Percentiles rank a stretch among this genome's conserved stretches.
These are phyloP conservation scores for Drosophila teissieri DNA, from an alignment of 1,140 invertebrate species.

Conservation along the genomic window DNA sequence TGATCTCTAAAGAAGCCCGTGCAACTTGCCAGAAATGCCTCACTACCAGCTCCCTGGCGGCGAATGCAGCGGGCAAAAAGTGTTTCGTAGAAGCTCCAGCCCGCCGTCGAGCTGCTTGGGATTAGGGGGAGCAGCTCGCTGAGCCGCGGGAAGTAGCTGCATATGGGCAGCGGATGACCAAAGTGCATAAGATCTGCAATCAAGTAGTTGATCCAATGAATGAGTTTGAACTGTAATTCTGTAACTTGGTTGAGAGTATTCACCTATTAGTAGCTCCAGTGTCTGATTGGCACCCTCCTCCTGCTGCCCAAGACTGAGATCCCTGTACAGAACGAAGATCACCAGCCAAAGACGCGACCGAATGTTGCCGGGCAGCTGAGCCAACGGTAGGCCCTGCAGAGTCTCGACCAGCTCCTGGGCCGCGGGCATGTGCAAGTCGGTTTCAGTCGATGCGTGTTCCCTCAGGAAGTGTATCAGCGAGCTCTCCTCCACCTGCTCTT, in stretches of 20 bases:
- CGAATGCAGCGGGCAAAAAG: slow-evolving; percentile 62
- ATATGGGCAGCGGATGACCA: slow-evolving; percentile 57
- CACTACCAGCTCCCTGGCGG: slow-evolving; percentile 37
- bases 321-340: slow-evolving; percentile 38
- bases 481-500: background rate
- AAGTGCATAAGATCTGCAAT: slow-evolving; percentile 63
- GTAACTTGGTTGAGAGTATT: background rate
- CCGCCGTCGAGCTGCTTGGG: background rate
- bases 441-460: slow-evolving; percentile 4
- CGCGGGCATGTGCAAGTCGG: slow-evolving; percentile 26
- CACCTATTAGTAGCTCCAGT: slow-evolving; percentile 55
- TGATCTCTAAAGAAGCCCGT: slow-evolving; percentile 29
- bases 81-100: slow-evolving; percentile 62
- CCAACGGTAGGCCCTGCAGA: slow-evolving; percentile 45
- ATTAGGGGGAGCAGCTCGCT: slow-evolving; percentile 39
- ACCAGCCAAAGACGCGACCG: slow-evolving; percentile 59
- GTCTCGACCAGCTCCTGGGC: slow-evolving; percentile 22
- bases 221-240: background rate
- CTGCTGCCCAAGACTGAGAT: slow-evolving; percentile 35
- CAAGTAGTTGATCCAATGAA: background rate
- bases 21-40: slow-evolving; percentile 50
- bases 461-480: slow-evolving; percentile 4
- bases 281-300: slow-evolving; percentile 11
- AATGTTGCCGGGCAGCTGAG: slow-evolving; percentile 35
- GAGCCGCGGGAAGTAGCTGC: slow-evolving; percentile 36